Conservation (phyloP, 2,797 vertebrate species). For the Sardinella longiceps region DNA sequence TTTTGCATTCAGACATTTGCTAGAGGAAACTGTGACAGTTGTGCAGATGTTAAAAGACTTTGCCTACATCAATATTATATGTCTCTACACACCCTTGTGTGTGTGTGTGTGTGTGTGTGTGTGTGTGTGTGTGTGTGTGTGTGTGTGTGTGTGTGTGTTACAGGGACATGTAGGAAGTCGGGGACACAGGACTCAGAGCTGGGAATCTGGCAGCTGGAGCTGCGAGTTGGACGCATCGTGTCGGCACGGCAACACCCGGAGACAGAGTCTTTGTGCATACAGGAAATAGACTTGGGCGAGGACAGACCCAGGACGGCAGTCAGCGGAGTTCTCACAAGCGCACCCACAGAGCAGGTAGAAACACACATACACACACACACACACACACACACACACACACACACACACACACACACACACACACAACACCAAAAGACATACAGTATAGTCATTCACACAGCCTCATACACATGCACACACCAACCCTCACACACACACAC, state of each 20-base stretch:
- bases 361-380: not conserved
- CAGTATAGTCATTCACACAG: not conserved
- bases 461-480: not conserved
- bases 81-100: not conserved
- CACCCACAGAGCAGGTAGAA: constrained; percentile 82
- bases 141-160: not conserved
- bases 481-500: not conserved
- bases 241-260: constrained; percentile 81
- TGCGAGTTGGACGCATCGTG: constrained; percentile 86
- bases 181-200: constrained; percentile 66
- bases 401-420: not conserved
- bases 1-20: not conserved
- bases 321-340: constrained; percentile 80
- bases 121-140: constrained; percentile 26
- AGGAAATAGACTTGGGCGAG: constrained; percentile 91
- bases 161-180: constrained; percentile 40
- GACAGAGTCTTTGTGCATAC: constrained; percentile 80
- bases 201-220: constrained; percentile 86
- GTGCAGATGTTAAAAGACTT: not conserved
- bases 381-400: not conserved
- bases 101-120: constrained; percentile 1
- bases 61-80: not conserved
- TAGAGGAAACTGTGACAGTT: not conserved
- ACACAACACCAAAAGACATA: not conserved
- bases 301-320: constrained; percentile 80